These are phyloP conservation scores for Gerris buenoi DNA, from an alignment of 1,140 invertebrate genomes.

Conservation along the genomic window DNA sequence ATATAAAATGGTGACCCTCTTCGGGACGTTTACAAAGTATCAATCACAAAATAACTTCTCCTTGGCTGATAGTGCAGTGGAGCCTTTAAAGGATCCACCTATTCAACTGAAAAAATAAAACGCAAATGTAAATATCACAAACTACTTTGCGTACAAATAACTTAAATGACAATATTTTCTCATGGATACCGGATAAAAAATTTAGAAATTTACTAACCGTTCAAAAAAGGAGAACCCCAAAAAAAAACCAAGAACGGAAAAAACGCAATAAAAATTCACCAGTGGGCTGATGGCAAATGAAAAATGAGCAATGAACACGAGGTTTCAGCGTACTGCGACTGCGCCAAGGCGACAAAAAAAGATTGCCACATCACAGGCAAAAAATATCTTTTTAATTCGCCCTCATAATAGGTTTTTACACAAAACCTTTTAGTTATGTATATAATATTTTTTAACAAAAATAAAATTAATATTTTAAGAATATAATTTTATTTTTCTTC, in stretches of 20 bases:
- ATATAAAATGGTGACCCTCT: conserved; percentile 24
- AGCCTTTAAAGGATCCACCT: conserved; percentile 4
- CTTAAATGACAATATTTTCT: not conserved
- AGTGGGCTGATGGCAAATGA: not conserved
- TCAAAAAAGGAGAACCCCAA: not conserved
- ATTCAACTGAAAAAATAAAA: not conserved
- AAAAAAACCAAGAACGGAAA: not conserved
- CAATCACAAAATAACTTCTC: conserved; percentile 1
- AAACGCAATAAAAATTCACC: not conserved
- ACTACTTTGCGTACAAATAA: not conserved
- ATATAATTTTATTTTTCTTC: no score
- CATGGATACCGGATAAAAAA: not conserved
- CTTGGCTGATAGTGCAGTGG: not conserved
- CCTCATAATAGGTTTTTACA: no score
- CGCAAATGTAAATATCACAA: not conserved
- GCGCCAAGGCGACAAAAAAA: not conserved
- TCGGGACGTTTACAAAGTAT: conserved; percentile 19
- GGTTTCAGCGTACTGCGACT: not conserved
- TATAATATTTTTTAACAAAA: no score
- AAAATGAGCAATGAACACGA: not conserved
- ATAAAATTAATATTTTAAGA: no score
- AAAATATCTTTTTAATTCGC: no score
- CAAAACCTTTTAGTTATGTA: no score
- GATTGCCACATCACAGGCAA: not conserved
- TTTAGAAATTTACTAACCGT: not conserved